Conservation (phyloP, 2,888 invertebrate genomes). For the Coecobrya sp. region DNA sequence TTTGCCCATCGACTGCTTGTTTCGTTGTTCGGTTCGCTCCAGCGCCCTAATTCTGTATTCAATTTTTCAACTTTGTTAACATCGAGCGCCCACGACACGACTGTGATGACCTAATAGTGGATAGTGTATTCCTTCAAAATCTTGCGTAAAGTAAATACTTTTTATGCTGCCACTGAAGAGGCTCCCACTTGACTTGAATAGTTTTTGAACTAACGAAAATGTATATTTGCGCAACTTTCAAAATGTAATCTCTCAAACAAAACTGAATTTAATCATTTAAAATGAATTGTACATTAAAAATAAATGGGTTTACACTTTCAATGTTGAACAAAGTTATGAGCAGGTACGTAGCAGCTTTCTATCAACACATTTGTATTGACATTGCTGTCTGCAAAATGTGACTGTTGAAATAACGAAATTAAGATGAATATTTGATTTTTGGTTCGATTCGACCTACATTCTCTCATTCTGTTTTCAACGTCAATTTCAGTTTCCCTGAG, state of each 20-base stretch:
- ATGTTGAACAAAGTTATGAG: not conserved
- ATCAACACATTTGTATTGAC: not conserved
- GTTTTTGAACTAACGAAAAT: too few species aligned
- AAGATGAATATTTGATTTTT: not conserved
- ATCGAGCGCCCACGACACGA: not conserved
- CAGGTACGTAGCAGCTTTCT: not conserved
- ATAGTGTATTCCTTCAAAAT: too few species aligned
- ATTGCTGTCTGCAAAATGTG: not conserved
- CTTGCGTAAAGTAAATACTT: not conserved
- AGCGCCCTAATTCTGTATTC: not conserved
- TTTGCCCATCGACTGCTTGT: not conserved
- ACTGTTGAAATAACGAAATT: not conserved
- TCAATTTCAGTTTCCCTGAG: too few species aligned
- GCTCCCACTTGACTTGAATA: not conserved
- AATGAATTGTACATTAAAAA: not conserved
- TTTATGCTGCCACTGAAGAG: not conserved
- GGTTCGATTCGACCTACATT: not conserved
- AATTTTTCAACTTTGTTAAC: not conserved
- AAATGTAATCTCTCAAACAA: not conserved
- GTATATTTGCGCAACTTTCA: too few species aligned
- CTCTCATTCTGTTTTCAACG: not conserved
- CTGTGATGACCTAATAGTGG: not conserved
- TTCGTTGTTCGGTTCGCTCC: not conserved
- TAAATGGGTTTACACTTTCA: not conserved
- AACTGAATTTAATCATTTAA: conserved; percentile 1